These are phyloP conservation scores for Sus cebifrons DNA, from an alignment of 2,797 vertebrate genomes.

Conservation along the genomic window DNA sequence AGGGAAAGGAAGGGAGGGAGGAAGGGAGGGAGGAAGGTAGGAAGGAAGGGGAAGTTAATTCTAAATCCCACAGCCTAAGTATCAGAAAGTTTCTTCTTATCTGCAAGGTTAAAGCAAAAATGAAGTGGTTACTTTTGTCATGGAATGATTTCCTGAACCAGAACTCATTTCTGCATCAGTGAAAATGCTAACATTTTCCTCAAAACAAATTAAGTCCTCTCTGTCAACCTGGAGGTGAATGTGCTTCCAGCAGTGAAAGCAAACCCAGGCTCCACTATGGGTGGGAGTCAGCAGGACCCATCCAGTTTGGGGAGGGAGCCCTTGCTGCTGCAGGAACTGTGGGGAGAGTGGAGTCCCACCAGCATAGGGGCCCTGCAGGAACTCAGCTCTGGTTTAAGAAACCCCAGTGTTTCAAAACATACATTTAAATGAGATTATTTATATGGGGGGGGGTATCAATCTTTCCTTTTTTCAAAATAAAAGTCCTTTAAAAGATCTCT, in stretches of 20 bases:
- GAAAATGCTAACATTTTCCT: not conserved
- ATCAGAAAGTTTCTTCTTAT: conserved; percentile 37
- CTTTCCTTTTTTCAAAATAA: not conserved
- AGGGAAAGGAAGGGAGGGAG: no score
- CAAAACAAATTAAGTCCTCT: not conserved
- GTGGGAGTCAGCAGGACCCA: fast-evolving
- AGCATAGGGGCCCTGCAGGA: not conserved
- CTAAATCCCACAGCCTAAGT: not conserved
- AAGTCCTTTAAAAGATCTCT: not conserved
- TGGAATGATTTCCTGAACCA: not conserved
- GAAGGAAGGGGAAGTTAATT: no score
- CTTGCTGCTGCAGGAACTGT: no score
- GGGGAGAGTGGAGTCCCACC: not conserved
- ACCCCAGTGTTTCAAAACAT: not conserved
- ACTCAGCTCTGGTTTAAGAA: conserved; percentile 7
- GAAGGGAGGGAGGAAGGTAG: no score
- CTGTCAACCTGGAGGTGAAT: not conserved
- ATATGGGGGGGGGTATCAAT: not conserved
- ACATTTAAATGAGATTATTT: not conserved
- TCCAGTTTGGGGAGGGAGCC: not conserved
- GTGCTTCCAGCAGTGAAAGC: no score
- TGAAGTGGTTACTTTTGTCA: conserved; percentile 22
- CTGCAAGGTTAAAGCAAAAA: not conserved
- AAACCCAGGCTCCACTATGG: not conserved
- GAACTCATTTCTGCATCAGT: conserved; percentile 54